phyloP scores from a whole-genome alignment of 1,140 invertebrate genomes.

The Cyclargus thomasi region DNA sequence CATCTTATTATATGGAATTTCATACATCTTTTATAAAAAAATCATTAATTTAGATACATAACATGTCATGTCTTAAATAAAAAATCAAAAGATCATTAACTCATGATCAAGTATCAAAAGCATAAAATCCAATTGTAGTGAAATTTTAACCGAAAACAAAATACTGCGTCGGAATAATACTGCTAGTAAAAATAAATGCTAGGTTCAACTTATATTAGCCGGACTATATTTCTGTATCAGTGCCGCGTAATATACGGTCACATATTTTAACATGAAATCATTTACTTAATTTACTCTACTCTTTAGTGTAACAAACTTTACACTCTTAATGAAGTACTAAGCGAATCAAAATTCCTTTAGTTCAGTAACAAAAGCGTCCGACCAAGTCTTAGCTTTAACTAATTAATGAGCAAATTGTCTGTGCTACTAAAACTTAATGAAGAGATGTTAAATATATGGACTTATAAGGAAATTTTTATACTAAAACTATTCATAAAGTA shows the following conservation, averaged over 20 bases:
- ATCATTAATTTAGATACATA: too few relatives aligned
- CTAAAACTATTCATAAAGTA: not conserved
- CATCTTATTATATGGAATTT: too few relatives aligned
- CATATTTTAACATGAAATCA: slow-evolving; percentile 40
- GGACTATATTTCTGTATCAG: too few relatives aligned
- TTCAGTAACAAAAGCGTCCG: slow-evolving; percentile 61
- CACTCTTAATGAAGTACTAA: slow-evolving; percentile 67
- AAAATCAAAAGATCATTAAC: too few relatives aligned
- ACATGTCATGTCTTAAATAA: too few relatives aligned
- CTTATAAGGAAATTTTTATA: not conserved
- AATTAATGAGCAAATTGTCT: slow-evolving; percentile 19
- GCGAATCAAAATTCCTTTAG: slow-evolving; percentile 69
- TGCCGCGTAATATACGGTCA: slow-evolving; percentile 19
- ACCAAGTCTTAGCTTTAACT: slow-evolving; percentile 49
- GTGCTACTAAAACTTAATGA: slow-evolving; percentile 19
- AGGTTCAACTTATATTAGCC: too few relatives aligned
- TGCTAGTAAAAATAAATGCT: too few relatives aligned
- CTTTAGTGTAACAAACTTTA: slow-evolving; percentile 61
- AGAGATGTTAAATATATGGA: not conserved
- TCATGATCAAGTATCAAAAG: too few relatives aligned
- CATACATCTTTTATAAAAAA: too few relatives aligned
- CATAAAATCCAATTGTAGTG: too few relatives aligned
- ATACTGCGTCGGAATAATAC: too few relatives aligned
- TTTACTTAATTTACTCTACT: slow-evolving; percentile 63
- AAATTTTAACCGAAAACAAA: too few relatives aligned